A percentile compares a stretch with the other conserved stretches of the same genome.
Conservation (phyloP, 1,140 invertebrate genomes). For the Meloidogyne hapla region DNA sequence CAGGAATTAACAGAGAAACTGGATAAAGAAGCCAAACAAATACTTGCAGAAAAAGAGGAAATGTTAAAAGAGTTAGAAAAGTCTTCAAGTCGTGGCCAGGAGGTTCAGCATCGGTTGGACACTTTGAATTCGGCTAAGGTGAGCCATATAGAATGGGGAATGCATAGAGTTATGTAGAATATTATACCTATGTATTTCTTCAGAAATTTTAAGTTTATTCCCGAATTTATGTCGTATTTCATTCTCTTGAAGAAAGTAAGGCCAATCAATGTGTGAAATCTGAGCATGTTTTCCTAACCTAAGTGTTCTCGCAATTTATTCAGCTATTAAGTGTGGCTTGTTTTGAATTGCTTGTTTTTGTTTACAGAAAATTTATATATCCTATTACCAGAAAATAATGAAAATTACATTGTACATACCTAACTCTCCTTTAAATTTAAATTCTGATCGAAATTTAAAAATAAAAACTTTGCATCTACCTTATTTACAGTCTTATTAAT, state of each 20-base stretch:
- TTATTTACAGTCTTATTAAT: neutral
- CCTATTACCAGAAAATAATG: no score
- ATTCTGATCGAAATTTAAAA: neutral
- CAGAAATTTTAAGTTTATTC: neutral
- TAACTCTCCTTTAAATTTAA: no score
- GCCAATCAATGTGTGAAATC: slow-evolving; percentile 6
- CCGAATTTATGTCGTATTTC: neutral
- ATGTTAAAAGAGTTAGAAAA: slow-evolving; percentile 41
- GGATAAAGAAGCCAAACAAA: slow-evolving; percentile 90
- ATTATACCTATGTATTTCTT: neutral
- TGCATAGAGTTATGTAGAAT: neutral
- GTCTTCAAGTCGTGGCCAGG: slow-evolving; percentile 27
- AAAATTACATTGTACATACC: no score
- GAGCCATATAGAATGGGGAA: neutral
- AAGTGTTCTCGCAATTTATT: neutral
- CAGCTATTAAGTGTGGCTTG: neutral
- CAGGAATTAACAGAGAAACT: slow-evolving; percentile 97
- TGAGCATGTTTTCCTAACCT: neutral
- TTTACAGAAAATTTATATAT: neutral
- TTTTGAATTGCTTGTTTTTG: slow-evolving; percentile 17
- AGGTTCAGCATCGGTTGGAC: slow-evolving; percentile 43
- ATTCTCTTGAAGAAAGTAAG: neutral
- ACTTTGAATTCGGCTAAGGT: slow-evolving; percentile 36
- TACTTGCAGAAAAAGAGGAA: slow-evolving; percentile 77
- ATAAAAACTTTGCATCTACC: neutral